Evolutionary conservation across 2,113 vertebrate species (phyloP).

Genomic region (Zosterops hypoxanthus): DNA sequence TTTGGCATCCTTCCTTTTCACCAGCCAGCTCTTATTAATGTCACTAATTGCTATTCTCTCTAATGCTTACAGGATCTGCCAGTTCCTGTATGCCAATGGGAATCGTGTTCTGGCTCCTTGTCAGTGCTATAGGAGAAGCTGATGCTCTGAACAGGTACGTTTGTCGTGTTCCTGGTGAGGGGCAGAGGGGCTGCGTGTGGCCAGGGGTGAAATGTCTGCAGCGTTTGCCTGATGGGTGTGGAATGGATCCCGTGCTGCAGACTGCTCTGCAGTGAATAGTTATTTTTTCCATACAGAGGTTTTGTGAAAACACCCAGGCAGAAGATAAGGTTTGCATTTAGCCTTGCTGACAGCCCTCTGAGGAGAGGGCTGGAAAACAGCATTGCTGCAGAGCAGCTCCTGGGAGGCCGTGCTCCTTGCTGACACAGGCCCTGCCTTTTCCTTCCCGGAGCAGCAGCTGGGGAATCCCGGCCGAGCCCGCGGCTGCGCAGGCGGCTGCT

Average conservation of each 20-base stretch:
- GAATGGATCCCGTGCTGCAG: background rate
- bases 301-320: background rate
- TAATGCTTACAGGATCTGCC: background rate
- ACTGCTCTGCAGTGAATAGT: background rate
- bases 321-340: background rate
- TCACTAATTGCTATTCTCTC: background rate
- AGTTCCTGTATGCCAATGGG: background rate
- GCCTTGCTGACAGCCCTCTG: background rate
- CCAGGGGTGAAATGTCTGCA: background rate
- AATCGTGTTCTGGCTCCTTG: background rate
- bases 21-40: background rate
- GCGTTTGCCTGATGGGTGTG: background rate
- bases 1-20: background rate
- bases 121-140: background rate
- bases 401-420: background rate
- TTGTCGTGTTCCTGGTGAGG: background rate
- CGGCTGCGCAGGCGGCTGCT: rapidly evolving
- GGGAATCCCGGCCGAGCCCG: rapidly evolving
- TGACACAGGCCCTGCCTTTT: background rate
- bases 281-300: background rate
- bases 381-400: background rate
- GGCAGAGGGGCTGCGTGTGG: background rate
- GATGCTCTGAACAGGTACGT: background rate
- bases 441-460: background rate
- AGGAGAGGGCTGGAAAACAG: background rate